Evolutionary conservation across 2,797 vertebrate species (phyloP).

Genomic region (Malacoraja senta): DNA sequence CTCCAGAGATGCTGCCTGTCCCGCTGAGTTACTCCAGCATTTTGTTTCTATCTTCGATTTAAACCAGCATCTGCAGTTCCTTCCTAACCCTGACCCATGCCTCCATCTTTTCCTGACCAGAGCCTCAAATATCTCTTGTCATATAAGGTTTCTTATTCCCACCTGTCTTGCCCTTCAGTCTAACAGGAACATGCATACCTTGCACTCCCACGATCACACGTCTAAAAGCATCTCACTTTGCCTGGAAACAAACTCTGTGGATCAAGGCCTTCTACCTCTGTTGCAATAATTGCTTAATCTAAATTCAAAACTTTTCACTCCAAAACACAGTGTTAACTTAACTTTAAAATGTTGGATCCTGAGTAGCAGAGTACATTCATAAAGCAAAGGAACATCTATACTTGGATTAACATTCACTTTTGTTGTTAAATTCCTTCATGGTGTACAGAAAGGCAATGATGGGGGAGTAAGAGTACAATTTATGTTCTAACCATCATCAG

Average conservation of each 20-base stretch:
- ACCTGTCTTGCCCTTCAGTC: too few species aligned
- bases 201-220: too few species aligned
- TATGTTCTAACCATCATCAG: background rate
- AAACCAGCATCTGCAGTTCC: too few species aligned
- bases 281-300: constrained; percentile 7
- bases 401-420: background rate
- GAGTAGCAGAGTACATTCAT: background rate
- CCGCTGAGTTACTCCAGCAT: too few species aligned
- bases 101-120: too few species aligned
- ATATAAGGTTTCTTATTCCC: too few species aligned
- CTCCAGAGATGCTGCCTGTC: too few species aligned
- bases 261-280: background rate
- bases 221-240: too few species aligned
- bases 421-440: background rate
- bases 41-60: too few species aligned
- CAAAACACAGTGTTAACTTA: background rate
- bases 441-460: background rate
- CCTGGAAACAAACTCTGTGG: background rate
- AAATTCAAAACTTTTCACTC: background rate
- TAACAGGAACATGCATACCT: too few species aligned
- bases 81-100: too few species aligned
- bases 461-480: background rate
- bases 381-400: background rate
- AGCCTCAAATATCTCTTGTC: too few species aligned
- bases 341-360: background rate